Evolutionary conservation across 2,797 vertebrate species (phyloP).

Genomic region (Cynodonichthys magdalenae): DNA sequence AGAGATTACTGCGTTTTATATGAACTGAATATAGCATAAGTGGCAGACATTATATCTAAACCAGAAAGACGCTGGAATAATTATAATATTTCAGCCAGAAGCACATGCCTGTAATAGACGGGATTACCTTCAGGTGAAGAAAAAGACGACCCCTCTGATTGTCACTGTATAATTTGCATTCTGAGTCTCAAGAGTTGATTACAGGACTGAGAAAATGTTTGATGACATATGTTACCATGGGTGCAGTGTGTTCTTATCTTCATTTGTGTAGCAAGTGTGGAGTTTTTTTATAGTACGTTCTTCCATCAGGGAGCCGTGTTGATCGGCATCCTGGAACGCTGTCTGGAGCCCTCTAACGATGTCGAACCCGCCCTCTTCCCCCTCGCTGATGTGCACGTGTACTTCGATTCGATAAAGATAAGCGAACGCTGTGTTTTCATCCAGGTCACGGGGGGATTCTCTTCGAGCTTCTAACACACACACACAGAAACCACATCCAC

Average conservation of each 20-base stretch:
- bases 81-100: too few relatives aligned
- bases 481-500: constrained; percentile 41
- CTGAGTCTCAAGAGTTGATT: constrained; percentile 49
- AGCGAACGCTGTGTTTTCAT: constrained; percentile 72
- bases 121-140: too few relatives aligned
- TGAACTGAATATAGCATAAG: too few relatives aligned
- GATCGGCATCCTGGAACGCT: constrained; percentile 34
- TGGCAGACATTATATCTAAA: too few relatives aligned
- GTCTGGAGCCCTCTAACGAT: constrained; percentile 51
- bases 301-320: constrained; percentile 23
- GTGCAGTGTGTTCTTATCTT: neutral
- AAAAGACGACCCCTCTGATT: constrained; percentile 17
- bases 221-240: constrained; percentile 33
- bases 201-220: constrained; percentile 19
- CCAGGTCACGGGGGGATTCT: constrained; percentile 66
- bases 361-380: constrained; percentile 46
- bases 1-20: too few relatives aligned
- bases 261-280: constrained; percentile 19
- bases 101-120: too few relatives aligned
- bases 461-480: constrained; percentile 52
- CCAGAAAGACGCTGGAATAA: too few relatives aligned
- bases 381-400: constrained; percentile 31
- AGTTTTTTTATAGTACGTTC: constrained; percentile 26
- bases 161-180: constrained; percentile 41
- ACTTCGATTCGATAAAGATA: constrained; percentile 72